Percentiles rank a stretch among this genome's conserved stretches.
Conservation (phyloP, 2,888 invertebrate species). For the Andrena minutula region DNA sequence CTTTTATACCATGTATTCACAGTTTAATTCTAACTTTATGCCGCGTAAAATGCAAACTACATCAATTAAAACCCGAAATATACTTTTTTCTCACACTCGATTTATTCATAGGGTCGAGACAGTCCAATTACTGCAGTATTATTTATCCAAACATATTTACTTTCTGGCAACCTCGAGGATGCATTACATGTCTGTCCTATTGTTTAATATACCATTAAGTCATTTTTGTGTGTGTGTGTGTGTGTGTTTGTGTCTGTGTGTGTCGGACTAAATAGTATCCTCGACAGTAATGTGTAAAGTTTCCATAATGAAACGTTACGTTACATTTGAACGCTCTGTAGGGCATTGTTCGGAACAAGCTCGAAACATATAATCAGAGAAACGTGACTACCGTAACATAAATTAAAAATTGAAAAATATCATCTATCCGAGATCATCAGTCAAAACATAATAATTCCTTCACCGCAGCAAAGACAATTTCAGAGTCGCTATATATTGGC, state of each 20-base stretch:
- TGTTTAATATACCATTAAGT: constrained; percentile 43
- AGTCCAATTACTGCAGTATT: constrained; percentile 45
- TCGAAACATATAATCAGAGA: constrained; percentile 43
- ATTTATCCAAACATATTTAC: constrained; percentile 56
- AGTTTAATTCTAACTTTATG: constrained; percentile 41
- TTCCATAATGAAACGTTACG: constrained; percentile 25
- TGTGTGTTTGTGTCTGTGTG: constrained; percentile 28
- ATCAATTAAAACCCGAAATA: constrained; percentile 55
- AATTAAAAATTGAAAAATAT: constrained; percentile 48
- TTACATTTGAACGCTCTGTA: constrained; percentile 36
- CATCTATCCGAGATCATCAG: constrained; percentile 67
- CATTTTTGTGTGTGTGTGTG: constrained; percentile 21
- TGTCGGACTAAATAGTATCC: constrained; percentile 49
- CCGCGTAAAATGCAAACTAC: constrained; percentile 57
- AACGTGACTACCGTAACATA: constrained; percentile 29
- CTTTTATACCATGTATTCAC: constrained; percentile 46
- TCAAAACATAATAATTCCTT: constrained; percentile 61
- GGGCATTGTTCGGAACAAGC: constrained; percentile 29
- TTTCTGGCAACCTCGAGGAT: constrained; percentile 55
- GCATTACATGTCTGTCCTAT: constrained; percentile 39
- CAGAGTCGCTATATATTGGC: constrained; percentile 60
- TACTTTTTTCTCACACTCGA: constrained; percentile 16
- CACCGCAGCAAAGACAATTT: constrained; percentile 53
- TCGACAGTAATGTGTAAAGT: constrained; percentile 36
- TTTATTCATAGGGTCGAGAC: constrained; percentile 50